These are phyloP conservation scores for Anticlea derivata DNA, from an alignment of 2,888 invertebrate species.

Conservation along the genomic window DNA sequence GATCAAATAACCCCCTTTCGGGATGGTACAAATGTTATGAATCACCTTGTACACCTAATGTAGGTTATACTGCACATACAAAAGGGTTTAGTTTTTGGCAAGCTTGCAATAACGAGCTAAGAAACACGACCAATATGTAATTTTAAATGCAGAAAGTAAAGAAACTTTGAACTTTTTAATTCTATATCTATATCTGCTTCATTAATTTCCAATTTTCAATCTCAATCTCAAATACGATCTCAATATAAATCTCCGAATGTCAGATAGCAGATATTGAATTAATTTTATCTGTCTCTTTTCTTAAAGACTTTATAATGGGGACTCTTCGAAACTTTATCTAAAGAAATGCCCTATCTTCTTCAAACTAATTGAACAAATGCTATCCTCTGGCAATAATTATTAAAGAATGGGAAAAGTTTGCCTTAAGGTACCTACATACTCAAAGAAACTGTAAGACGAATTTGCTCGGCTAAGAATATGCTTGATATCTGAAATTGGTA, in stretches of 20 bases:
- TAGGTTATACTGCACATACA: too few relatives aligned
- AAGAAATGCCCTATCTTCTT: slow-evolving; percentile 41
- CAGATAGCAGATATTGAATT: slow-evolving; percentile 61
- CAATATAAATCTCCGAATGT: slow-evolving; percentile 48
- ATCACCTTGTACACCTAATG: too few relatives aligned
- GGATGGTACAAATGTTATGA: too few relatives aligned
- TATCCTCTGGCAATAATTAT: slow-evolving; percentile 45
- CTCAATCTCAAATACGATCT: slow-evolving; percentile 40
- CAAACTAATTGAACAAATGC: slow-evolving; percentile 58
- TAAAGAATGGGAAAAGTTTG: slow-evolving; percentile 48
- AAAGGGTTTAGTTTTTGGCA: too few relatives aligned
- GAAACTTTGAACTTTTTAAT: neutral
- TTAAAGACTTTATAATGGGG: slow-evolving; percentile 62
- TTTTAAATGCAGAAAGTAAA: neutral
- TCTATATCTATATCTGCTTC: neutral
- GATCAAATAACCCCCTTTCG: too few relatives aligned
- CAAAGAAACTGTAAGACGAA: too few relatives aligned
- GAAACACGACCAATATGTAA: too few relatives aligned
- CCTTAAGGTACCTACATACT: slow-evolving; percentile 29
- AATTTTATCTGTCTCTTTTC: slow-evolving; percentile 57
- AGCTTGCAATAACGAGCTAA: too few relatives aligned
- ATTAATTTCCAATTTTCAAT: slow-evolving; percentile 20
- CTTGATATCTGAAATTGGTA: too few relatives aligned
- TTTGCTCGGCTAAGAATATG: too few relatives aligned
- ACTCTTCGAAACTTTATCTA: slow-evolving; percentile 49